Conservation (phyloP, 2,888 invertebrate species). For the Parnassius orleans region DNA sequence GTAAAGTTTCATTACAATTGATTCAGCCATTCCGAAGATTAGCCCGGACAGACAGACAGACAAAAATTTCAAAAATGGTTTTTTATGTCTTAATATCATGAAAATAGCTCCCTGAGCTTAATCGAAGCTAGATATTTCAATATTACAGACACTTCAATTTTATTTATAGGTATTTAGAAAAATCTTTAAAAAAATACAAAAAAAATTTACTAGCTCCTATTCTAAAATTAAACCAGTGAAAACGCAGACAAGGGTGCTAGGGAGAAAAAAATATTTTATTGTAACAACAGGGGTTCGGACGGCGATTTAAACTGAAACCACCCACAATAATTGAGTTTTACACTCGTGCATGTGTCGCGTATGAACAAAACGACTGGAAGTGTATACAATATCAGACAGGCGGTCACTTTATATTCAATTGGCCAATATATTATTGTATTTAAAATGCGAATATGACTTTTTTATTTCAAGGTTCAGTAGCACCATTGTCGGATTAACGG, state of each 20-base stretch:
- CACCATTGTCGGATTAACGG: constrained; percentile 30
- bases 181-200: too few species aligned
- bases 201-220: constrained; percentile 17
- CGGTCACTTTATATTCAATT: constrained; percentile 38
- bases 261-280: constrained; percentile 43
- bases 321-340: constrained; percentile 54
- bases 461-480: constrained; percentile 35
- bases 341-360: constrained; percentile 31
- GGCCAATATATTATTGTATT: background rate
- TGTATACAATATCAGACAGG: constrained; percentile 37
- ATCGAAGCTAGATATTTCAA: too few species aligned
- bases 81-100: too few species aligned
- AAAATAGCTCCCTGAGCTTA: too few species aligned
- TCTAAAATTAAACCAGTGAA: constrained; percentile 22
- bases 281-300: constrained; percentile 39
- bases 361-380: constrained; percentile 2
- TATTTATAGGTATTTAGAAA: too few species aligned
- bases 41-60: too few species aligned
- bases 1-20: too few species aligned
- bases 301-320: constrained; percentile 52
- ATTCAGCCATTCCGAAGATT: too few species aligned
- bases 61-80: too few species aligned
- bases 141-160: too few species aligned
- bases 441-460: constrained; percentile 40
- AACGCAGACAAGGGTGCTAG: constrained; percentile 37